Evolutionary conservation across 2,797 vertebrate genomes (phyloP).

Genomic region (Sarcophilus harrisii): DNA sequence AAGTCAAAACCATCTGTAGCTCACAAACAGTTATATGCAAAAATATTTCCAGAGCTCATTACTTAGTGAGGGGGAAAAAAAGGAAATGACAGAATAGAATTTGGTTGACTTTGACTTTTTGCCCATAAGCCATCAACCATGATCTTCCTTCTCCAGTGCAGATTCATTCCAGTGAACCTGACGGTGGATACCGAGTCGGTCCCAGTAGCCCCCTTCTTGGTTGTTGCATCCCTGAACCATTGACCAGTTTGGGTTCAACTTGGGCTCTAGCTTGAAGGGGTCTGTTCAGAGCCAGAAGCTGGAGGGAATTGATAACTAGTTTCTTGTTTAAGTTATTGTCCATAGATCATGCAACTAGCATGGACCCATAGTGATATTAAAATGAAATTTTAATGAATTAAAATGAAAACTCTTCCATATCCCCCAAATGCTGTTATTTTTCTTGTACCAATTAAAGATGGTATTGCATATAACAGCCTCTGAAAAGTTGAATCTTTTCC

Average conservation of each 20-base stretch:
- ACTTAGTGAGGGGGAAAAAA: background rate
- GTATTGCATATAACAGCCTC: background rate
- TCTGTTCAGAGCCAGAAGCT: background rate
- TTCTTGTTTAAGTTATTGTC: slow-evolving; percentile 30
- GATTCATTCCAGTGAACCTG: background rate
- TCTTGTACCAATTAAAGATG: background rate
- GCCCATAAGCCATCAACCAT: background rate
- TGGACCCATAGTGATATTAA: background rate
- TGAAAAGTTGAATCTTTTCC: background rate
- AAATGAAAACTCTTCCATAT: background rate
- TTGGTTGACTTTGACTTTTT: background rate
- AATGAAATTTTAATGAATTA: slow-evolving; percentile 43
- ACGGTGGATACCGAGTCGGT: background rate
- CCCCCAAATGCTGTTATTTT: background rate
- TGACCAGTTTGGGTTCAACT: slow-evolving; percentile 1
- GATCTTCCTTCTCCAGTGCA: background rate
- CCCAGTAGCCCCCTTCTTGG: background rate
- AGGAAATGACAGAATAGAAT: background rate
- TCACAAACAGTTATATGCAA: background rate
- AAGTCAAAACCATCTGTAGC: background rate
- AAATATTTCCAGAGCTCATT: background rate
- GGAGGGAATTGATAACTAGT: background rate
- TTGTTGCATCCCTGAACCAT: background rate
- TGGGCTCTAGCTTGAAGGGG: background rate
- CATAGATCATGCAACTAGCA: slow-evolving; percentile 28